Conservation (phyloP, 2,797 vertebrate genomes). For the Pseudochirops corinnae region DNA sequence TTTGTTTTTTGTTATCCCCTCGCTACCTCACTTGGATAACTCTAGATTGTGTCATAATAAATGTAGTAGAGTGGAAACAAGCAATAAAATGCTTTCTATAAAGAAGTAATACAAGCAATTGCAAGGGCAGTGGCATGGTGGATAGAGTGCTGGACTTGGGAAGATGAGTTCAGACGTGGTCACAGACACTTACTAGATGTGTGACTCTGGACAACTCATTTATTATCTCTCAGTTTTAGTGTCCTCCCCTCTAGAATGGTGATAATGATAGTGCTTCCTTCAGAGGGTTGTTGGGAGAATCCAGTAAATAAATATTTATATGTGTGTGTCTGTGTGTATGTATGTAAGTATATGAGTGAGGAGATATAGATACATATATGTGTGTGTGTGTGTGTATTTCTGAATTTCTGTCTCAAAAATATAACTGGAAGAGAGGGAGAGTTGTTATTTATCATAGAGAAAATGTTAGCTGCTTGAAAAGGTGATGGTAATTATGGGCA, state of each 20-base stretch:
- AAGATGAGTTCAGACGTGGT: background rate
- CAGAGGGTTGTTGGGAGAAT: background rate
- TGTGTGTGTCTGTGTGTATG: too few relatives aligned
- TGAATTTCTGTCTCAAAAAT: background rate
- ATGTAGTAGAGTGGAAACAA: background rate
- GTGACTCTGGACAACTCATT: background rate
- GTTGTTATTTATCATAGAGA: background rate
- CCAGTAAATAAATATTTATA: background rate
- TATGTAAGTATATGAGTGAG: too few relatives aligned
- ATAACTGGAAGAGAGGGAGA: background rate
- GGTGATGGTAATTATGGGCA: constrained; percentile 2
- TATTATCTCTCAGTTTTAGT: background rate
- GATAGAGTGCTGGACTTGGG: background rate
- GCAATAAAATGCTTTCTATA: background rate
- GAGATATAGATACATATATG: too few relatives aligned
- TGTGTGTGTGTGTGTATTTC: too few relatives aligned
- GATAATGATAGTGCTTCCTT: background rate
- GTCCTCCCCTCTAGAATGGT: background rate
- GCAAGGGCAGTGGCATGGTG: background rate
- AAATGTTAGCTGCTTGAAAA: constrained; percentile 22
- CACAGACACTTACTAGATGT: background rate
- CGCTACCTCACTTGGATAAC: constrained; percentile 37
- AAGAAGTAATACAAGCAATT: constrained; percentile 7
- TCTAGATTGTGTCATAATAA: constrained; percentile 40
- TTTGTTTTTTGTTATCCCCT: constrained; percentile 47